Conservation (phyloP, 2,888 invertebrate genomes). For the Clivina fossor region DNA sequence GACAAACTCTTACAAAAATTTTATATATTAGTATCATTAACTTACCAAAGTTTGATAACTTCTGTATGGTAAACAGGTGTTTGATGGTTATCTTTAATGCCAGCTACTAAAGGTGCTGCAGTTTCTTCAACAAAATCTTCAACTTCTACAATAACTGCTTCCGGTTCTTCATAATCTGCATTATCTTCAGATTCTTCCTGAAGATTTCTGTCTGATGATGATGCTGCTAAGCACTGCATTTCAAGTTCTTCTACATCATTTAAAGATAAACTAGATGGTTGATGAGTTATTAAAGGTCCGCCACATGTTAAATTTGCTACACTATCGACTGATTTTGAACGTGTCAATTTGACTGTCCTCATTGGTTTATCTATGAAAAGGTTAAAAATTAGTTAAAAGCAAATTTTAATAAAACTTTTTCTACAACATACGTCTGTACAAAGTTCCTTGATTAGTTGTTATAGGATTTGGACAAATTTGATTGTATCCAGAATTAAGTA, state of each 20-base stretch:
- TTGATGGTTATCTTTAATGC: conserved; percentile 68
- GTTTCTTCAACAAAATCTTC: conserved; percentile 80
- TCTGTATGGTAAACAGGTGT: conserved; percentile 72
- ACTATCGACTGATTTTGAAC: conserved; percentile 79
- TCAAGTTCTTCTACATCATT: conserved; percentile 71
- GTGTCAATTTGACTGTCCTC: conserved; percentile 53
- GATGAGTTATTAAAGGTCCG: conserved; percentile 61
- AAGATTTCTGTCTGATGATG: conserved; percentile 41
- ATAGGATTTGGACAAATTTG: conserved; percentile 38
- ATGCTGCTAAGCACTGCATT: conserved; percentile 51
- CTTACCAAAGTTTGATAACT: conserved; percentile 59
- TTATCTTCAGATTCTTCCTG: conserved; percentile 44
- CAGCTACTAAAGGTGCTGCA: conserved; percentile 70
- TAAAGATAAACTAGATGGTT: conserved; percentile 73
- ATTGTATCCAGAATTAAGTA: conserved; percentile 64
- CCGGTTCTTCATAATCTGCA: conserved; percentile 58
- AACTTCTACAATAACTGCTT: conserved; percentile 77
- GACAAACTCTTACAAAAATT: not conserved
- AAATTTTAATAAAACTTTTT: conserved; percentile 12
- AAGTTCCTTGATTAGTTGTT: conserved; percentile 3
- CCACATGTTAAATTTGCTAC: conserved; percentile 55
- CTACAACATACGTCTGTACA: conserved; percentile 27
- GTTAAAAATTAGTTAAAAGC: not conserved
- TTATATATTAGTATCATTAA: conserved; percentile 10
- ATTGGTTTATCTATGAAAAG: conserved; percentile 36